Percentiles rank a stretch among this genome's conserved stretches.
Conservation (phyloP, 2,113 vertebrate species). For the Galbula dea region DNA sequence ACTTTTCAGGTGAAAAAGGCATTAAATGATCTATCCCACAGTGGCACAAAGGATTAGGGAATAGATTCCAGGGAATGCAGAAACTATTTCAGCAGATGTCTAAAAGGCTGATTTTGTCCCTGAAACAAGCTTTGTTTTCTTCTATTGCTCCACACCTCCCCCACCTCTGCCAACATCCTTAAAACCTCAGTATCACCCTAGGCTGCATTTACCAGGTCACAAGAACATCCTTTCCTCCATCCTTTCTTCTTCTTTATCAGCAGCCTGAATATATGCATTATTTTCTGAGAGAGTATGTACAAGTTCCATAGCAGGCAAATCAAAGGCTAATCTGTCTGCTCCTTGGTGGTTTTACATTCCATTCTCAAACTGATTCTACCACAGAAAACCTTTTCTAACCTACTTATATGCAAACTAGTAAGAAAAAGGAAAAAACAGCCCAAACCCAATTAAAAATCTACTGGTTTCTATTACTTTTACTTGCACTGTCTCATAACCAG, state of each 20-base stretch:
- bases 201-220: slow-evolving; percentile 1
- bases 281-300: not conserved
- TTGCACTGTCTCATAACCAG: not conserved
- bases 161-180: slow-evolving; percentile 7
- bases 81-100: not conserved
- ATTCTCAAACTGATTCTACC: not conserved
- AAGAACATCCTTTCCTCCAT: slow-evolving; percentile 31
- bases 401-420: not conserved
- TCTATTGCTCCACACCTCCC: not conserved
- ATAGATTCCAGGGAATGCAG: not conserved
- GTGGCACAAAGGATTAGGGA: slow-evolving; percentile 50
- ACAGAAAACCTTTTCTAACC: not conserved
- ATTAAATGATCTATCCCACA: slow-evolving; percentile 62
- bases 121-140: not conserved
- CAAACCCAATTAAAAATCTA: not conserved
- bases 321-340: not conserved
- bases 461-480: not conserved
- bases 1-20: slow-evolving; percentile 43
- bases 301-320: not conserved
- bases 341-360: not conserved
- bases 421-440: not conserved
- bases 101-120: not conserved
- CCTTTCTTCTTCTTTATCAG: not conserved
- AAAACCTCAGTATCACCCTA: slow-evolving; percentile 11
- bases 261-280: not conserved